phyloP scores from a whole-genome alignment of 2,113 vertebrate species.

The Leptocoma aspasia region DNA sequence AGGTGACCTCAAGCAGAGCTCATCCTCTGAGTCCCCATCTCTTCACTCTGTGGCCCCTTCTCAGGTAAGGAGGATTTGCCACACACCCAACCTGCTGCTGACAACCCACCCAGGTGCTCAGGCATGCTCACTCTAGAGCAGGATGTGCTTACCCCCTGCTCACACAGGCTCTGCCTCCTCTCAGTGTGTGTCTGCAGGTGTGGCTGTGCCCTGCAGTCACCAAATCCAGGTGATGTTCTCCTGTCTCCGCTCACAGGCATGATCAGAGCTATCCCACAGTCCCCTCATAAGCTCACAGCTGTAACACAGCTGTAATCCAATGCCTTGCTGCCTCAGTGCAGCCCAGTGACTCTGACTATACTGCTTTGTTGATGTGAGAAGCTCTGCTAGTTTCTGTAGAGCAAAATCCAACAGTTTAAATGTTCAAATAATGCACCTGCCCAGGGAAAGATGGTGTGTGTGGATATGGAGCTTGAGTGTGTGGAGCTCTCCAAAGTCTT shows the following conservation, averaged over 20 bases:
- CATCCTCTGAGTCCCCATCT: slow-evolving; percentile 20
- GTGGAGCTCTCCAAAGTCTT: not conserved
- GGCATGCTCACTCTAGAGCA: rapidly evolving
- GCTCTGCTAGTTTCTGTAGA: not conserved
- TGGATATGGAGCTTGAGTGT: not conserved
- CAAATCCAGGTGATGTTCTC: not conserved
- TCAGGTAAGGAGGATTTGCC: slow-evolving; percentile 55
- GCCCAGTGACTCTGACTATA: not conserved
- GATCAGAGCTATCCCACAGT: not conserved
- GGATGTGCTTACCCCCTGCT: not conserved
- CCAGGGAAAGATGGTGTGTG: not conserved
- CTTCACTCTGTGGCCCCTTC: not conserved
- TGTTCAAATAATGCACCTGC: not conserved
- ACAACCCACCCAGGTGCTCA: rapidly evolving
- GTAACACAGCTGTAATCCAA: not conserved
- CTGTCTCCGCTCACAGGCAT: not conserved
- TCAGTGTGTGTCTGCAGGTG: not conserved
- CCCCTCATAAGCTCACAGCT: not conserved
- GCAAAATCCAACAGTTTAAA: not conserved
- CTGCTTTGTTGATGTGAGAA: not conserved
- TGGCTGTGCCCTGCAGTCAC: not conserved
- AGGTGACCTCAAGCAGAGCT: not conserved
- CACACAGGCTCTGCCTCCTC: not conserved
- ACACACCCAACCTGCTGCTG: not conserved
- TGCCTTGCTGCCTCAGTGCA: not conserved